A percentile compares a stretch with the other conserved stretches of the same genome.
phyloP scores from a whole-genome alignment of 2,113 vertebrate genomes.

The Lontra canadensis region DNA sequence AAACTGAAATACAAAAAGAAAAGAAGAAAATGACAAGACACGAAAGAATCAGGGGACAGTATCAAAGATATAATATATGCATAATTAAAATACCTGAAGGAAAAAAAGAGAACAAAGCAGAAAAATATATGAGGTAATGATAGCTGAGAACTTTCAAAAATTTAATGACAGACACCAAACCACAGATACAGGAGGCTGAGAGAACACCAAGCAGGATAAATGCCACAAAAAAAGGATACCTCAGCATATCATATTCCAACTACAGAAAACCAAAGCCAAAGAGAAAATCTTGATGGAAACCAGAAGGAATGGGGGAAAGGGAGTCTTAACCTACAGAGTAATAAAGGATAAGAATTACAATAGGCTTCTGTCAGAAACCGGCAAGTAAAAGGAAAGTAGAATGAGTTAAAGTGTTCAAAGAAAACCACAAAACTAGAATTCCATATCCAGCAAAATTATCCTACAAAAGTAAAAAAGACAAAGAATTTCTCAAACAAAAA shows the following conservation, averaged over 20 bases:
- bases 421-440: not conserved
- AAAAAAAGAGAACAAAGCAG: not conserved
- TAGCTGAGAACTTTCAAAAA: not conserved
- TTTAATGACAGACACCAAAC: not conserved
- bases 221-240: not conserved
- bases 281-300: not conserved
- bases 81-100: not conserved
- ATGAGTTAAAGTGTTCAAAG: not conserved
- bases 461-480: not conserved
- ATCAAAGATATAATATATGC: not conserved
- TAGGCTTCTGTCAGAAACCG: not conserved
- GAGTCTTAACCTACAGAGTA: not conserved
- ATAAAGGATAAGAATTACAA: not conserved
- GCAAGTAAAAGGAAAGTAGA: not conserved
- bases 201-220: not conserved
- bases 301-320: not conserved
- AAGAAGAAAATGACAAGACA: not conserved
- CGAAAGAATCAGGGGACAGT: not conserved
- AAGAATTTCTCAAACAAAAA: not conserved
- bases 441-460: not conserved
- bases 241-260: not conserved
- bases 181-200: not conserved
- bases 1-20: not conserved
- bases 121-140: not conserved
- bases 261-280: not conserved